Percentiles rank a stretch among this genome's conserved stretches.
Conservation (phyloP, 1,140 invertebrate genomes). For the Muscidifurax raptorellus region DNA sequence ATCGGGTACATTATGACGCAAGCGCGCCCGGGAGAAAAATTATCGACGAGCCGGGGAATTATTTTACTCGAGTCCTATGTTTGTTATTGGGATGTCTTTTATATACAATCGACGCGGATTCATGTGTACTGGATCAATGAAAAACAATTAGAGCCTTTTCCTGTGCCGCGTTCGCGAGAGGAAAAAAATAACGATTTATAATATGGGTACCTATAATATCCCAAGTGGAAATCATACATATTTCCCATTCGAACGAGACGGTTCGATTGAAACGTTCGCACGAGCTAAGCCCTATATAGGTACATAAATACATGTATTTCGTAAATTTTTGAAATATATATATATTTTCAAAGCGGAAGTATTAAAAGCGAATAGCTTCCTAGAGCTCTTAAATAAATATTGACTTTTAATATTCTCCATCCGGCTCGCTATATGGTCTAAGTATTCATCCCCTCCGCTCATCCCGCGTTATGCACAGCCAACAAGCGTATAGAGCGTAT, state of each 20-base stretch:
- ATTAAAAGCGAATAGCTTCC: background rate
- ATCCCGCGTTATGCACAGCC: background rate
- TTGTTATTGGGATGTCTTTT: too few species aligned
- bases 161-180: too few species aligned
- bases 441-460: background rate
- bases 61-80: background rate
- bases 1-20: background rate
- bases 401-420: background rate
- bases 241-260: too few species aligned
- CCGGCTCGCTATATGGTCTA: background rate
- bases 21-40: background rate
- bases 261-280: background rate
- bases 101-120: too few species aligned
- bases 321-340: background rate
- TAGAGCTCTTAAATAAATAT: background rate
- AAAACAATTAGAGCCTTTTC: too few species aligned
- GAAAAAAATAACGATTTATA: too few species aligned
- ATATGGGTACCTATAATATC: too few species aligned
- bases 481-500: too few species aligned
- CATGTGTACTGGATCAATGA: too few species aligned
- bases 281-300: too few species aligned
- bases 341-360: background rate
- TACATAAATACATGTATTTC: too few species aligned
- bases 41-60: background rate
- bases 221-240: too few species aligned